Evolutionary conservation across 2,797 vertebrate species (phyloP), one percentile per base, ranked within the genome.

Genomic region (Podarcis siculus): DNA sequence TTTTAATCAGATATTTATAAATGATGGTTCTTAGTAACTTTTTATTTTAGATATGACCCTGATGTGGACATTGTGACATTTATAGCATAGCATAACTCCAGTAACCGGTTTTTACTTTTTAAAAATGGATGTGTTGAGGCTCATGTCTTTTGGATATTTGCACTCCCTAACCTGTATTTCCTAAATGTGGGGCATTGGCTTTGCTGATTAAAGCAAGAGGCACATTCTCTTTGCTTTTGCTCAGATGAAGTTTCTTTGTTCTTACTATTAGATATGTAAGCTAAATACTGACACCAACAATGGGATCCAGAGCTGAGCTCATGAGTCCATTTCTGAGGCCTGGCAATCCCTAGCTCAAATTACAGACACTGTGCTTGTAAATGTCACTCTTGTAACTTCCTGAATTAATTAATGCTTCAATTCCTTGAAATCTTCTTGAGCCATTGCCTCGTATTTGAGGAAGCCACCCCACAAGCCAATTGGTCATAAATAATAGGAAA

Each of bases 1-100:
- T 82, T 21, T 88, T 84, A 61, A 79, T 71, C 75, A 78, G 32
- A 83, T 75, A 80, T 85, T 79, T 89, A 85, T 89, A 79, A 45
- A 45, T 66, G 32, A 85, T 85, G n/a, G 21, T 49, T 80, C 32
- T 32, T 80, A 21, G 45, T 42, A 75, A 66, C 85, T 23, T 80
- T 89, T 35, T 67, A 30, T 69, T 75, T 77, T 85, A 58, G 45
- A 55, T 55, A 55, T 23, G 49, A 78, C 21, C 66, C 9, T 42
- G 21, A 79, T 76, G 27, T 87, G 12, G 30, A 64, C 30, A 69
- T 79, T 79, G 3, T 25, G 71, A 45, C 45, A 77, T 77, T 69
- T 76, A 73, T 75, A 72, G 66, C 25, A 80, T 30, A 85, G 39
- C 23, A 79, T 80, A 49, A 83, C 25, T 42, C 15, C 67, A n/a